Percentiles rank a stretch among this genome's conserved stretches.
phyloP scores from a whole-genome alignment of 2,888 invertebrate genomes.

The Orchesellides sinensis region DNA sequence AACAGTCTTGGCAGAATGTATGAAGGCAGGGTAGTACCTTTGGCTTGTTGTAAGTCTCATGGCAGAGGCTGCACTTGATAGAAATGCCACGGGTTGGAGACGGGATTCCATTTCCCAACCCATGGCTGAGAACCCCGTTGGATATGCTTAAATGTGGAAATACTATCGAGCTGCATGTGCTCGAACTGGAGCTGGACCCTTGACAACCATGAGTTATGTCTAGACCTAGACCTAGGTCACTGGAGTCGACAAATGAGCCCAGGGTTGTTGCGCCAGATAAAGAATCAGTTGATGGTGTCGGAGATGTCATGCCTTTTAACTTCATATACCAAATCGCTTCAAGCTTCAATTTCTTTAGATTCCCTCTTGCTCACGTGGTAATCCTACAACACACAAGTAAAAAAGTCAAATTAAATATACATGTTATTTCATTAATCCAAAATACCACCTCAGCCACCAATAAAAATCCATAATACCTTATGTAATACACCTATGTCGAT shows the following conservation, averaged over 20 bases:
- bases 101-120: constrained; percentile 68
- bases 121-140: constrained; percentile 77
- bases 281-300: constrained; percentile 95
- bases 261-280: constrained; percentile 93
- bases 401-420: too few relatives aligned
- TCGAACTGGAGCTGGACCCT: constrained; percentile 91
- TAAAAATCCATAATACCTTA: too few relatives aligned
- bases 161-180: constrained; percentile 77
- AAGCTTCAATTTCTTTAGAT: background rate
- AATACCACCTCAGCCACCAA: too few relatives aligned
- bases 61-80: constrained; percentile 83
- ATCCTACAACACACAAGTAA: too few relatives aligned
- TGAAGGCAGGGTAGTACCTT: constrained; percentile 89
- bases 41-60: constrained; percentile 85
- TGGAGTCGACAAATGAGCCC: constrained; percentile 90
- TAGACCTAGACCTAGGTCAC: constrained; percentile 83
- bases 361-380: background rate
- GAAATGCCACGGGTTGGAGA: constrained; percentile 69
- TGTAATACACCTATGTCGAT: too few relatives aligned
- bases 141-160: constrained; percentile 73
- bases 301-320: constrained; percentile 83
- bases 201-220: constrained; percentile 78
- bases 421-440: too few relatives aligned
- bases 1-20: constrained; percentile 89
- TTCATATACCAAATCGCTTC: constrained; percentile 39